Percentiles rank a stretch among this genome's conserved stretches.
Conservation (phyloP, 2,888 invertebrate species). For the Amphipyra berbera region DNA sequence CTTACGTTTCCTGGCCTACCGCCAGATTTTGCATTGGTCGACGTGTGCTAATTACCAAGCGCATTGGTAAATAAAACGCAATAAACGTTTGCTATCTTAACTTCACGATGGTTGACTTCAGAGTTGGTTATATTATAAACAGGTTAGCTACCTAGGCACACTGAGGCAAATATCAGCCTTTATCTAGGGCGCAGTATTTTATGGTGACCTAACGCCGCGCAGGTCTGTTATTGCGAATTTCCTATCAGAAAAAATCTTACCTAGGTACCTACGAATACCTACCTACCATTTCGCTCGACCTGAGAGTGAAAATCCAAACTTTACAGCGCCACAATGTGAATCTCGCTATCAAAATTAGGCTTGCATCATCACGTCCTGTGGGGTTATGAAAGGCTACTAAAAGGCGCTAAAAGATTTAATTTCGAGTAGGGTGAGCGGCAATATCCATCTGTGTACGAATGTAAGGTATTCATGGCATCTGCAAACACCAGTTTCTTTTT, state of each 20-base stretch:
- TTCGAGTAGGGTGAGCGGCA: slow-evolving; percentile 40
- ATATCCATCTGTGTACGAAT: slow-evolving; percentile 43
- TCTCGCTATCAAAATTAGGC: slow-evolving; percentile 16
- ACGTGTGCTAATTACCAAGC: slow-evolving; percentile 37
- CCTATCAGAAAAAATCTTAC: too few relatives aligned
- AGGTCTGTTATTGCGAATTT: too few relatives aligned
- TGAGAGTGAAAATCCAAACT: too few relatives aligned
- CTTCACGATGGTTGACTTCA: too few relatives aligned
- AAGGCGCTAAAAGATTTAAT: slow-evolving; percentile 40
- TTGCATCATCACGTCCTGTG: slow-evolving; percentile 31
- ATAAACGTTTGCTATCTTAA: too few relatives aligned
- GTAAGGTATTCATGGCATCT: slow-evolving; percentile 41
- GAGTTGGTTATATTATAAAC: too few relatives aligned
- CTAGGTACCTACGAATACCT: too few relatives aligned
- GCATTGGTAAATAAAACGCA: slow-evolving; percentile 5
- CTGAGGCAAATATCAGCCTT: too few relatives aligned
- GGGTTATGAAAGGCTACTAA: slow-evolving; percentile 41
- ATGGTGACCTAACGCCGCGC: too few relatives aligned
- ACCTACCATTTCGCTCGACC: too few relatives aligned
- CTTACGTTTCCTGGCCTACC: slow-evolving; percentile 32
- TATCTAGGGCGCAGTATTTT: too few relatives aligned
- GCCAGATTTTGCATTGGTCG: slow-evolving; percentile 31
- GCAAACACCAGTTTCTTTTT: slow-evolving; percentile 45
- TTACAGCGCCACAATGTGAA: slow-evolving; percentile 24
- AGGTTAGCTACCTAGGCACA: too few relatives aligned